Base-by-base conservation (phyloP, 2,113 vertebrate genomes). In the Oplegnathus fasciatus region DNA sequence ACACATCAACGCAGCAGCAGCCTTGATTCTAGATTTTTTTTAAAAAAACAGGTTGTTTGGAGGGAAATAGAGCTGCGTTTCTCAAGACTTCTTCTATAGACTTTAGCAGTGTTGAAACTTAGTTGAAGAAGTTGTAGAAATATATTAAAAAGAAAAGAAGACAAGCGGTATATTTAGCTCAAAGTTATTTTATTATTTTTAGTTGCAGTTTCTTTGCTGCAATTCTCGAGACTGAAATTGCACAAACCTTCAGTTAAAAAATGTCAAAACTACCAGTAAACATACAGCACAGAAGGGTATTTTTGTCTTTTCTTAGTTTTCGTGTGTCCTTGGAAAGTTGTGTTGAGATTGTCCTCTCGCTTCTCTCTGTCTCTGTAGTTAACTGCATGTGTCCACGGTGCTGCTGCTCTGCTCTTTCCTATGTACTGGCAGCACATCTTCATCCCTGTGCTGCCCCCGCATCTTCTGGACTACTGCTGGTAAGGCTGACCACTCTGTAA, bases 401-500 rank as follows among this genome's bases (percentile, higher is more conserved):
- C 98, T 42, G 96, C 96, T 54, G 96, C 98, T 85, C 96, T 99
- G 94, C 96, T 99, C 15, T 98, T 96, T 91, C 98, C 98, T 46
- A 98, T 99, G 98, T 96, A 97, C 94, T 99, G 98, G 98, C 98
- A 99, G 69, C 98, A 99, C 90, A 99, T 99, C 91, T 99, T 97
- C 96, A 99, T 99, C 96, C 98, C 98, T 1, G 97, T 99, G 71
- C 97, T 99, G 86, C 98, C 98, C 82, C 96, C 97, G 37, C 98
- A 99, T 92, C 97, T 99, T 61, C 96, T 99, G 96, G 98, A 99
- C 95, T 99, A 99, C 95, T 99, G 98, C 96, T 99, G 98, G 98
- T 99, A 96, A 97, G 97, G 92, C 22, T 60, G 66, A 67, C 66
- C 78, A 82, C 86, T 83, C 82, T 55, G 67, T 61, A 83, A 79